These are phyloP conservation scores for Helicoverpa zea DNA, from an alignment of 1,140 invertebrate genomes.

Conservation along the genomic window DNA sequence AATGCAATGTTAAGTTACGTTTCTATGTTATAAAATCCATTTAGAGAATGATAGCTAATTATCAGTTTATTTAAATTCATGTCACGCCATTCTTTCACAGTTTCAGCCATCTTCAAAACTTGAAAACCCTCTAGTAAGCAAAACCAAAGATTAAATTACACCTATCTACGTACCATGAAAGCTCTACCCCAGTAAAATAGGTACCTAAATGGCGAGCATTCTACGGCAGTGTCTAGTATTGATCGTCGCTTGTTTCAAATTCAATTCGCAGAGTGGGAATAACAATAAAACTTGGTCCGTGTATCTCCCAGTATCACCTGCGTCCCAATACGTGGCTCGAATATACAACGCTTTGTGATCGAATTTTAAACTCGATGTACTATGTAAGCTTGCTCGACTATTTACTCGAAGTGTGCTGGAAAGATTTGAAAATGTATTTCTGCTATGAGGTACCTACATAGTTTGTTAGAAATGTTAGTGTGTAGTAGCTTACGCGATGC, in stretches of 20 bases:
- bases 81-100: no score
- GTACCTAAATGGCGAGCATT: neutral
- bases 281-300: conserved; percentile 82
- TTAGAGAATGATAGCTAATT: no score
- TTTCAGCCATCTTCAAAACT: no score
- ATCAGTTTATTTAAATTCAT: no score
- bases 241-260: conserved; percentile 83
- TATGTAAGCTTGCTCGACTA: conserved; percentile 3
- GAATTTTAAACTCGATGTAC: conserved; percentile 49
- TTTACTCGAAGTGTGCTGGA: neutral
- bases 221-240: conserved; percentile 62
- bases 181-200: neutral
- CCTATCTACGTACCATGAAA: neutral
- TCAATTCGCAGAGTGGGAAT: conserved; percentile 84
- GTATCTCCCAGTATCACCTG: conserved; percentile 80
- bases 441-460: no score
- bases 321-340: conserved; percentile 71
- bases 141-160: no score
- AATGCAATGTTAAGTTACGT: no score
- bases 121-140: no score
- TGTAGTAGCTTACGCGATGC: no score
- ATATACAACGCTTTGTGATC: conserved; percentile 56
- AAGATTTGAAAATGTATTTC: no score
- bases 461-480: neutral
- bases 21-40: no score